A percentile compares a stretch with the other conserved stretches of the same genome.
Evolutionary conservation across 1,140 invertebrate genomes (phyloP).

Genomic region (Aphis craccivora): DNA sequence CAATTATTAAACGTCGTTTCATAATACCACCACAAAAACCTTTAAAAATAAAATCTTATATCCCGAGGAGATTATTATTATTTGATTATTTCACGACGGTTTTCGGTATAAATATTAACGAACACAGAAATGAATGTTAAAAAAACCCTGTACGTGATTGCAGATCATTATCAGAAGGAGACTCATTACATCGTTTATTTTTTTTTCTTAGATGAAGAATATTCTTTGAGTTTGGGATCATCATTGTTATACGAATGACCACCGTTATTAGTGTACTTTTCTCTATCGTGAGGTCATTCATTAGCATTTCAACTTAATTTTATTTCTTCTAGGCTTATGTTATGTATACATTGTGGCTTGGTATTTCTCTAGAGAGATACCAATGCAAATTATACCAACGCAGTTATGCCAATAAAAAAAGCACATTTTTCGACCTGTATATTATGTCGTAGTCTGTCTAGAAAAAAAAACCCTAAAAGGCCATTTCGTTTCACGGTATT

Average conservation of each 20-base stretch:
- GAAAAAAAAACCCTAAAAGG: neutral
- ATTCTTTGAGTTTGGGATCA: neutral
- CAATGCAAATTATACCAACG: neutral
- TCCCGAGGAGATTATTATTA: neutral
- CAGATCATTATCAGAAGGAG: conserved; percentile 1
- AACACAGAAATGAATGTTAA: neutral
- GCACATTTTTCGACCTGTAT: neutral
- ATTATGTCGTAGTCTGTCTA: too few relatives aligned
- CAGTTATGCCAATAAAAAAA: neutral
- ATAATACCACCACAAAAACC: neutral
- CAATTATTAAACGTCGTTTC: neutral
- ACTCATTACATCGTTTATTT: neutral
- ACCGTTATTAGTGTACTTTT: neutral
- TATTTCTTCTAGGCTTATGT: neutral
- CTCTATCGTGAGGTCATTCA: neutral
- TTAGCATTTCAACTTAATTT: conserved; percentile 19
- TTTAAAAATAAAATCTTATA: neutral
- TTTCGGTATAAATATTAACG: neutral
- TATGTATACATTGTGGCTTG: neutral
- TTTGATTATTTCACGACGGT: neutral
- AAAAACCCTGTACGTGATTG: neutral
- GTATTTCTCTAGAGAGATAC: neutral
- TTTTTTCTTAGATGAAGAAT: neutral
- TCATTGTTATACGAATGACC: neutral
- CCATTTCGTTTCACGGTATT: neutral